These are phyloP conservation scores for Pelobates cultripes DNA, from an alignment of 2,797 vertebrate species.

Conservation along the genomic window DNA sequence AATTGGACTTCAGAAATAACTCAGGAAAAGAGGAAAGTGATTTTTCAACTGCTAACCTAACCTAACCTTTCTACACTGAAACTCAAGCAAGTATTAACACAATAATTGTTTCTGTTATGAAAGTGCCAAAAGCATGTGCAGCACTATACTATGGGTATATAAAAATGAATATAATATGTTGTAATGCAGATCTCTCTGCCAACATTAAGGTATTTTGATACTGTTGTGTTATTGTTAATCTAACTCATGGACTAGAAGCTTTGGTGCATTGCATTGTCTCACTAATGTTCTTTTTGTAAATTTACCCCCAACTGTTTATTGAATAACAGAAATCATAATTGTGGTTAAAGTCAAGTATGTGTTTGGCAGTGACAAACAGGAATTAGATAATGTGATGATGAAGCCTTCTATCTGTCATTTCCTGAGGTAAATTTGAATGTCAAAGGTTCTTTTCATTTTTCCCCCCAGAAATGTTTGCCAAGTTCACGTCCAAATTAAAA, in stretches of 20 bases:
- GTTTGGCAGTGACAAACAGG: constrained; percentile 12
- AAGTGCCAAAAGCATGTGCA: too few relatives aligned
- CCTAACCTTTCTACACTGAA: too few relatives aligned
- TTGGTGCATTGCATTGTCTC: not conserved
- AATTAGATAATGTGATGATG: not conserved
- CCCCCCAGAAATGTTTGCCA: not conserved
- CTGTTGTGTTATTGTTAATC: not conserved
- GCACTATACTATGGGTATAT: not conserved
- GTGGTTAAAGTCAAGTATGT: constrained; percentile 3
- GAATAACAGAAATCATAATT: constrained; percentile 9
- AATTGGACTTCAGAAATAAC: too few relatives aligned
- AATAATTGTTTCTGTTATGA: too few relatives aligned
- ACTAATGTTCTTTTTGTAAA: not conserved
- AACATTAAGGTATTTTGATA: not conserved
- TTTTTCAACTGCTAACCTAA: too few relatives aligned
- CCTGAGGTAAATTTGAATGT: constrained; percentile 10
- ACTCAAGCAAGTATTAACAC: too few relatives aligned
- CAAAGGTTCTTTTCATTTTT: not conserved
- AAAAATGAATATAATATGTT: not conserved
- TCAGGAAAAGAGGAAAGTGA: too few relatives aligned
- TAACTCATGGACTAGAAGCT: not conserved
- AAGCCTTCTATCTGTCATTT: constrained; percentile 10
- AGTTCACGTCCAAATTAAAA: constrained; percentile 5
- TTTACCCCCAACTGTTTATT: constrained; percentile 6
- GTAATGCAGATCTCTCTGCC: not conserved